A percentile compares a stretch with the other conserved stretches of the same genome.
Conservation (phyloP, 2,888 invertebrate genomes). For the Euzetes globulus region DNA sequence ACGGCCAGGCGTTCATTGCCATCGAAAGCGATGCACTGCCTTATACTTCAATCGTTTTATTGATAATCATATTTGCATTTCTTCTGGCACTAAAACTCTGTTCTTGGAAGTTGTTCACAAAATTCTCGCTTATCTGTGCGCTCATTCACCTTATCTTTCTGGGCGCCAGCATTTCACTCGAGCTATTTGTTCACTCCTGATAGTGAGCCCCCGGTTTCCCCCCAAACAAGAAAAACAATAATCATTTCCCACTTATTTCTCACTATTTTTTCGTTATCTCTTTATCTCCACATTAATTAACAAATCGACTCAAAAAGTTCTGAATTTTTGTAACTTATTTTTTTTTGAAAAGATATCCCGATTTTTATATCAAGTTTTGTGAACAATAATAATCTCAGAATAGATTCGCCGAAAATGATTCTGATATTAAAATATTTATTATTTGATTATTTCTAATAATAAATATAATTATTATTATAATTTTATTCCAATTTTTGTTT, state of each 20-base stretch:
- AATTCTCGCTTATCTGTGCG: conserved; percentile 25
- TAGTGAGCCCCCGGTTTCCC: neutral
- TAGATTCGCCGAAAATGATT: no score
- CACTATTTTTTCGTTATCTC: no score
- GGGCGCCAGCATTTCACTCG: conserved; percentile 13
- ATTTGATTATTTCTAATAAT: no score
- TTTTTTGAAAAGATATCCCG: no score
- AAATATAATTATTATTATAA: no score
- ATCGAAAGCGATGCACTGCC: conserved; percentile 72
- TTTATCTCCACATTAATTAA: no score
- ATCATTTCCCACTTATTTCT: neutral
- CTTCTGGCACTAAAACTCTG: conserved; percentile 61
- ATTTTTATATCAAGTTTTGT: no score
- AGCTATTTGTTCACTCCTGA: conserved; percentile 18
- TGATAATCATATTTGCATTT: conserved; percentile 64
- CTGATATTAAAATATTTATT: no score
- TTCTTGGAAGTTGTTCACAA: conserved; percentile 48
- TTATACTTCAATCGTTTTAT: conserved; percentile 69
- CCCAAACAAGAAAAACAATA: neutral
- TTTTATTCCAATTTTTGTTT: no score
- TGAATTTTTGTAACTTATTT: no score
- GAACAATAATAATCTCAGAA: no score
- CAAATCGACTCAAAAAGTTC: no score
- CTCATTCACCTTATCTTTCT: conserved; percentile 26
- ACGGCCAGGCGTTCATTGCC: conserved; percentile 49